A percentile compares a stretch with the other conserved stretches of the same genome.
These are phyloP conservation scores for Zonitis immaculata DNA, from an alignment of 2,888 invertebrate species.

Conservation along the genomic window DNA sequence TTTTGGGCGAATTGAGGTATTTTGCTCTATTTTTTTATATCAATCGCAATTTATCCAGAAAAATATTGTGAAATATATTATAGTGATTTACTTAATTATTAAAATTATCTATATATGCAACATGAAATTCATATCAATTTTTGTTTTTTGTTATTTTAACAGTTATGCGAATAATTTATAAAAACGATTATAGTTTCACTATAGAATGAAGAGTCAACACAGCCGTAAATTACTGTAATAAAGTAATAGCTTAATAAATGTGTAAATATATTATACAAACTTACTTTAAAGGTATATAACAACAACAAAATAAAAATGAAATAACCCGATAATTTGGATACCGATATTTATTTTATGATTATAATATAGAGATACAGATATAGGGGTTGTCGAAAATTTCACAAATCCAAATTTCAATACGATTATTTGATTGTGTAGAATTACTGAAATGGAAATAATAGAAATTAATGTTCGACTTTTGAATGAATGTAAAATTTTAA, in stretches of 20 bases:
- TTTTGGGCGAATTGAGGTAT: no score
- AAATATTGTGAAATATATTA: not conserved
- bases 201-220: conserved; percentile 17
- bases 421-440: no score
- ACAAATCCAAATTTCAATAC: no score
- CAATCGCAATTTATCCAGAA: not conserved
- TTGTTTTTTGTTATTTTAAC: conserved; percentile 9
- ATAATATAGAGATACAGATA: not conserved
- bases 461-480: no score
- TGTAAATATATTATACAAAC: conserved; percentile 10
- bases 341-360: not conserved
- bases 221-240: conserved; percentile 18
- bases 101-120: conserved; percentile 9
- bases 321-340: conserved; percentile 12
- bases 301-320: no score
- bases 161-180: conserved; percentile 17
- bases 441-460: no score
- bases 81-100: conserved; percentile 8
- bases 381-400: not conserved
- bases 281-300: not conserved
- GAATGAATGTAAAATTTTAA: no score
- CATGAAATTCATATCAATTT: conserved; percentile 5
- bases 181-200: conserved; percentile 18
- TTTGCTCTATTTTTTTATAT: no score
- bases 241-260: conserved; percentile 20